Evolutionary conservation across 2,113 vertebrate genomes (phyloP), one percentile per base, ranked within the genome.

Genomic region (Brienomyrus longianalis): DNA sequence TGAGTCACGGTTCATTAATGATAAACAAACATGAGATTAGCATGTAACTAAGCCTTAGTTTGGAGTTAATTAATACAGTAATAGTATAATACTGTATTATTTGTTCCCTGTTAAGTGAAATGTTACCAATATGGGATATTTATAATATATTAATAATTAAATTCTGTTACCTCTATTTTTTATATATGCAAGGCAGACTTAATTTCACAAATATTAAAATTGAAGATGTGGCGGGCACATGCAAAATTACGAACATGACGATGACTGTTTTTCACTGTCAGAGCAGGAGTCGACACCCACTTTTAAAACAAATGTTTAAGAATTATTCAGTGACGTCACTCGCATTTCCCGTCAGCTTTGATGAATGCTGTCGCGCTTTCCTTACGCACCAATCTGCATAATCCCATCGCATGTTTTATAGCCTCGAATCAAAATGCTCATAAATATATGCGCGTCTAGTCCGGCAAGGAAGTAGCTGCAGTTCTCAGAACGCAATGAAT

Each of bases 361-460:
- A 86, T 31, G 47, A 52, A 52, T 39, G 27, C 27, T 45, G 4
- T 35, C 2, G 27, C 9, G 11, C 23, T 86, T 19, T 54, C 85
- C 83, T 85, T 27, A 48, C 83, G 21, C 45, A 85, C n/a, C 19
- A 31, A 86, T 86, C 50, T 86, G 48, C 85, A 86, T 86, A 86
- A 86, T 86, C 23, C 85, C 50, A 48, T 31, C 85, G 27, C 21
- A 35, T 86, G 21, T 86, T 86, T 86, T 35, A 86, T 1, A 52
- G 85, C 85, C 85, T 52, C 3, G 10, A 54, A 31, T 86, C 31
- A 51, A 54, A 86, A 86, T 31, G n/a, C 23, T 50, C 48, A 54
- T 52, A 52, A 86, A 86, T 86, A 85, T 15, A 86, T n/a, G 13
- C 35, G 54, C 50, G 51, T 86, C 51, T 50, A 5, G 51, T 85